These are phyloP conservation scores for Dysidea cf. avara DNA, from an alignment of 37 sponge, comb jelly and placozoan species.

Conservation along the genomic window DNA sequence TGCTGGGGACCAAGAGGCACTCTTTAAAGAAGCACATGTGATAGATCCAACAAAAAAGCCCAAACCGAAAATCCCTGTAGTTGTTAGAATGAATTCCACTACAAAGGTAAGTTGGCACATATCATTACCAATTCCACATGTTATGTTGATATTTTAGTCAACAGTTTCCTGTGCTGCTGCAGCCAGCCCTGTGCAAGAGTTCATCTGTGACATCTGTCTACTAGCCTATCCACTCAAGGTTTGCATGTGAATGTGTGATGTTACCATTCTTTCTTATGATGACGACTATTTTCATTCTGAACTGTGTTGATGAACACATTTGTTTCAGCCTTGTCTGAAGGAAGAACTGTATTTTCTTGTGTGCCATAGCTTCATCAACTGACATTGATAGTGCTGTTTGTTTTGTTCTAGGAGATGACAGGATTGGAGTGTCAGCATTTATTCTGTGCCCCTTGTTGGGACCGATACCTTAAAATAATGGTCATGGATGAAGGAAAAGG, in stretches of 20 bases:
- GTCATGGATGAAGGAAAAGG: slow-evolving; percentile 72
- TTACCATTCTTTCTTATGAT: not conserved
- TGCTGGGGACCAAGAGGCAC: slow-evolving; percentile 70
- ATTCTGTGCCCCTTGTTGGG: slow-evolving; percentile 85
- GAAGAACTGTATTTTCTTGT: not conserved
- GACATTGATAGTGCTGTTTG: not conserved
- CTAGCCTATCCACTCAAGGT: slow-evolving; percentile 34
- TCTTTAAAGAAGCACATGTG: slow-evolving; percentile 82
- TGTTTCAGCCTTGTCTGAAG: not conserved
- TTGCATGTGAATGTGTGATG: not conserved
- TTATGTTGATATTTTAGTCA: slow-evolving; percentile 5
- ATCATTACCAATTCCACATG: too few species aligned
- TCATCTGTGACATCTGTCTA: slow-evolving; percentile 83
- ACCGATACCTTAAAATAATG: slow-evolving; percentile 69
- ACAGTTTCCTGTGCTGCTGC: slow-evolving; percentile 75
- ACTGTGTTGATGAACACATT: not conserved
- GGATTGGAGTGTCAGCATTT: slow-evolving; percentile 92
- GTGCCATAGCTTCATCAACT: not conserved
- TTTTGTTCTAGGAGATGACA: slow-evolving; percentile 35
- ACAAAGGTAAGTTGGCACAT: too few species aligned
- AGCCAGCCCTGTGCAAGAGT: slow-evolving; percentile 62
- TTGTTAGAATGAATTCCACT: too few species aligned
- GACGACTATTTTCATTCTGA: not conserved
- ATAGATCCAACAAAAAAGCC: slow-evolving; percentile 44
- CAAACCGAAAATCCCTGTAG: not conserved